Percentiles rank a stretch among this genome's conserved stretches.
phyloP scores from a whole-genome alignment of 1,140 invertebrate genomes.

The Neuroterus valhalla region DNA sequence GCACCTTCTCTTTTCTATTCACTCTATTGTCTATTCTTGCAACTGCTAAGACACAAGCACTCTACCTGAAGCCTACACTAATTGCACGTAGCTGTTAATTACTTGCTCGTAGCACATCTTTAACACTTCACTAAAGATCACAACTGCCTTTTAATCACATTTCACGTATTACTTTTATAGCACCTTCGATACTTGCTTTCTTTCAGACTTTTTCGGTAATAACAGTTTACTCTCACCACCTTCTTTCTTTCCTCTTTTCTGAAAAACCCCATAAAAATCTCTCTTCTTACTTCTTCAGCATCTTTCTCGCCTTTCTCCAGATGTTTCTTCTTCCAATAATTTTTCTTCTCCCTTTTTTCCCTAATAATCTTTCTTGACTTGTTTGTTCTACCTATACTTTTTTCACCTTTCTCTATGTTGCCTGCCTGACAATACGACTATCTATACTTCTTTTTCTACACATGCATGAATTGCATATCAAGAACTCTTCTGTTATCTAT shows the following conservation, averaged over 20 bases:
- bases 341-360: neutral
- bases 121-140: constrained; percentile 36
- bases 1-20: constrained; percentile 35
- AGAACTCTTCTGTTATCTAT: constrained; percentile 44
- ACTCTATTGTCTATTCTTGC: constrained; percentile 40
- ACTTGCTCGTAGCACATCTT: constrained; percentile 38
- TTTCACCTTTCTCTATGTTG: neutral
- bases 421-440: constrained; percentile 8
- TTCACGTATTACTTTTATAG: constrained; percentile 37
- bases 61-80: constrained; percentile 41
- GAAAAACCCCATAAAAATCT: neutral
- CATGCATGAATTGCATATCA: constrained; percentile 50
- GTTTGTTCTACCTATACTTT: neutral
- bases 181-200: constrained; percentile 7
- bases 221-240: constrained; percentile 24
- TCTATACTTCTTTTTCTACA: constrained; percentile 37
- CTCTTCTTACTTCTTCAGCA: neutral
- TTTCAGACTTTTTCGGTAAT: neutral
- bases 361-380: neutral
- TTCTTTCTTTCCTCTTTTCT: constrained; percentile 16
- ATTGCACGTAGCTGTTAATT: constrained; percentile 44
- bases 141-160: constrained; percentile 39
- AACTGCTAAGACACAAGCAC: constrained; percentile 34
- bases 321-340: neutral
- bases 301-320: neutral